Conservation (phyloP, 2,888 invertebrate genomes). For the Sinelater perroti region DNA sequence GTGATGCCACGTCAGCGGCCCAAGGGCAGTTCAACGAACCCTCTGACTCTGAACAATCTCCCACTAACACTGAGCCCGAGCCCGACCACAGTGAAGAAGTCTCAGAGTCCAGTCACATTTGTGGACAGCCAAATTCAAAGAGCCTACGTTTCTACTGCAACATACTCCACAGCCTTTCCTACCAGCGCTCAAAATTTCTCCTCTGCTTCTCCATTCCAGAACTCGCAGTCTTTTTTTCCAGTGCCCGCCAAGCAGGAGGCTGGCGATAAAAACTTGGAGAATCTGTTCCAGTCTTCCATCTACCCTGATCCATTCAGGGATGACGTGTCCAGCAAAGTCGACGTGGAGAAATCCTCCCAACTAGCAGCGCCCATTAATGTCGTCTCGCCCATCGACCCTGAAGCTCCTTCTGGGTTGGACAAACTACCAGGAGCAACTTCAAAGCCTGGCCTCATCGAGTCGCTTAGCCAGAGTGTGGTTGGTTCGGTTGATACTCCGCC, state of each 20-base stretch:
- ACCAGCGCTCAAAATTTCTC: slow-evolving; percentile 45
- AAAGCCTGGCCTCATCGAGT: slow-evolving; percentile 52
- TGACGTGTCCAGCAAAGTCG: slow-evolving; percentile 64
- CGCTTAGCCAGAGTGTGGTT: slow-evolving; percentile 53
- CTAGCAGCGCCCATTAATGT: slow-evolving; percentile 35
- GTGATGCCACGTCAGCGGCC: slow-evolving; percentile 86
- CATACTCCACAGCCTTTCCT: slow-evolving; percentile 47
- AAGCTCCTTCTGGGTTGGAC: slow-evolving; percentile 48
- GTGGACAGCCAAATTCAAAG: slow-evolving; percentile 38
- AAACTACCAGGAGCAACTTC: slow-evolving; percentile 38
- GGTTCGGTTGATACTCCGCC: slow-evolving; percentile 54
- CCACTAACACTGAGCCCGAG: slow-evolving; percentile 66
- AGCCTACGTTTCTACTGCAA: slow-evolving; percentile 39
- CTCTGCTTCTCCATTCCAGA: slow-evolving; percentile 43
- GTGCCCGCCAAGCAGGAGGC: slow-evolving; percentile 32
- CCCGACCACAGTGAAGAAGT: slow-evolving; percentile 61
- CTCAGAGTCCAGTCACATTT: slow-evolving; percentile 55
- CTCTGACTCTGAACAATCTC: slow-evolving; percentile 59
- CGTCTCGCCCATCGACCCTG: slow-evolving; percentile 50
- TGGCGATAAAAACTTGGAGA: slow-evolving; percentile 64
- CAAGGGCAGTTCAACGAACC: slow-evolving; percentile 68
- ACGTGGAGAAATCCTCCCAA: slow-evolving; percentile 60
- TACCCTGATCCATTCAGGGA: slow-evolving; percentile 79
- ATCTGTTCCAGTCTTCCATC: slow-evolving; percentile 71
- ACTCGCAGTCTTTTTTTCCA: slow-evolving; percentile 37